Evolutionary conservation across 2,113 vertebrate species (phyloP).

Genomic region (Syngnathus typhle): DNA sequence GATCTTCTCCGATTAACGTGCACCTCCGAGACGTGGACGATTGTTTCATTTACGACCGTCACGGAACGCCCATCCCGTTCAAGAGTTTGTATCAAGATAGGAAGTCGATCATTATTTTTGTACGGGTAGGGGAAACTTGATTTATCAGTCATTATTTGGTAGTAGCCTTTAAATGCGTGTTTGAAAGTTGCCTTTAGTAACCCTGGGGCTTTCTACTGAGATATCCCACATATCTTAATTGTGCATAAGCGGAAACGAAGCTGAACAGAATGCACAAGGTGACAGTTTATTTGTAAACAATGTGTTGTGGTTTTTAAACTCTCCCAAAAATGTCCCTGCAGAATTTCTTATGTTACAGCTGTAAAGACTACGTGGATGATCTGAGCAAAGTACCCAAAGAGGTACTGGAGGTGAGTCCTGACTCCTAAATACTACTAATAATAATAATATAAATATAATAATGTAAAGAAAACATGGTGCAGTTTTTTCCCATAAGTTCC

Average conservation of each 20-base stretch:
- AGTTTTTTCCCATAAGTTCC: neutral
- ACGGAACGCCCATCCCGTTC: slow-evolving; percentile 68
- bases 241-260: neutral
- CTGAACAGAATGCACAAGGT: neutral
- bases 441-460: neutral
- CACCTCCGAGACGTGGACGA: slow-evolving; percentile 59
- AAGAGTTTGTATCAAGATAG: slow-evolving; percentile 71
- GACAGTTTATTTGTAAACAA: neutral
- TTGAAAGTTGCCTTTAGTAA: neutral
- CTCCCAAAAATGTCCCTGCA: slow-evolving; percentile 51
- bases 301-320: neutral
- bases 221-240: slow-evolving; percentile 1
- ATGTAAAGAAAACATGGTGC: neutral
- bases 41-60: slow-evolving; percentile 69
- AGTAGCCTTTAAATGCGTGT: neutral
- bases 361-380: slow-evolving; percentile 92
- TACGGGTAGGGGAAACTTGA: slow-evolving; percentile 75
- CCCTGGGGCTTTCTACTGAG: slow-evolving; percentile 17
- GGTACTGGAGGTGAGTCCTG: slow-evolving; percentile 73
- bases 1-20: slow-evolving; percentile 20
- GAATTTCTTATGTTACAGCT: slow-evolving; percentile 91
- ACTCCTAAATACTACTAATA: neutral
- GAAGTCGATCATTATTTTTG: slow-evolving; percentile 81
- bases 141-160: neutral
- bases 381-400: slow-evolving; percentile 81